phyloP scores from a whole-genome alignment of 2,113 vertebrate species.

The Cheirogaleus medius region DNA sequence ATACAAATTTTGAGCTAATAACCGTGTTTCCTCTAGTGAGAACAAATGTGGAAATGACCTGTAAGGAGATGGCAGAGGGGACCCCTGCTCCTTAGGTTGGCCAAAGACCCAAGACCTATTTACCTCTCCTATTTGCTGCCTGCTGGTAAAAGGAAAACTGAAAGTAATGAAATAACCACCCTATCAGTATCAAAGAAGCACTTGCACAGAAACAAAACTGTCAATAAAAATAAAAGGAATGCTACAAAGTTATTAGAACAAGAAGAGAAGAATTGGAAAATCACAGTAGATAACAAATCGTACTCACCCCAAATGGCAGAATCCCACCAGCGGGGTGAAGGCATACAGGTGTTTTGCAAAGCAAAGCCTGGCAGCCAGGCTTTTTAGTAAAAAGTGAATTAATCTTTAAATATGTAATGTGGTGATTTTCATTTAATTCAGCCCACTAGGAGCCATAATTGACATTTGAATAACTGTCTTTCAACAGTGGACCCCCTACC shows the following conservation, averaged over 20 bases:
- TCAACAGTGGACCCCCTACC: background rate
- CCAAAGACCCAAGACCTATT: too few relatives aligned
- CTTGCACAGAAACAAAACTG: background rate
- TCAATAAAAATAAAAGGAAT: background rate
- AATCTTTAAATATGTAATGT: background rate
- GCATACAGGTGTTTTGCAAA: background rate
- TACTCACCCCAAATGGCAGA: background rate
- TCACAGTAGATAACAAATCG: too few relatives aligned
- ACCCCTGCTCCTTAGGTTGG: fast-evolving
- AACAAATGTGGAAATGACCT: background rate
- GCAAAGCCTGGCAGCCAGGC: background rate
- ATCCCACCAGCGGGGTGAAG: background rate
- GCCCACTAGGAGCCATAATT: background rate
- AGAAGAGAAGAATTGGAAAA: background rate
- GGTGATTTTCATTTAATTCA: background rate
- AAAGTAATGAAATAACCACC: too few relatives aligned
- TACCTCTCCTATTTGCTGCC: background rate
- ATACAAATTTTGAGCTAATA: background rate
- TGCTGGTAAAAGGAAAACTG: background rate
- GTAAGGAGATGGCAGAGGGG: background rate
- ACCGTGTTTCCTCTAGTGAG: background rate
- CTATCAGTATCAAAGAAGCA: fast-evolving
- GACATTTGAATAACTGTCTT: background rate
- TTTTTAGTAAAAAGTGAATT: background rate
- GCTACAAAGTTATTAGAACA: background rate